These are phyloP conservation scores for Rhagoletis pomonella DNA, from an alignment of 1,140 invertebrate species.

Conservation along the genomic window DNA sequence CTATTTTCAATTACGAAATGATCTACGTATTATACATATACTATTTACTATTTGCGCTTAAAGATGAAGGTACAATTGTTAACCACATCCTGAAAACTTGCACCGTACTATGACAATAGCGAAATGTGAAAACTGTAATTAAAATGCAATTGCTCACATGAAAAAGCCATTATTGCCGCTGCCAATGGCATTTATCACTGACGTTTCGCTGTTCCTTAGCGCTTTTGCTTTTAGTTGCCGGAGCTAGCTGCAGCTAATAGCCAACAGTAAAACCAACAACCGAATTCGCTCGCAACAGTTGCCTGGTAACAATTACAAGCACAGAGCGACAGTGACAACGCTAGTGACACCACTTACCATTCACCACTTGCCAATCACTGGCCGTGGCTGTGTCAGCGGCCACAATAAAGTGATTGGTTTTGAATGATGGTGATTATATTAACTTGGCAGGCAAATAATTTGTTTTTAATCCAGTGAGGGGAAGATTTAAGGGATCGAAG, in stretches of 20 bases:
- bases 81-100: not conserved
- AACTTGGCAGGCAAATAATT: too few relatives aligned
- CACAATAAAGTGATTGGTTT: not conserved
- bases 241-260: not conserved
- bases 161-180: conserved; percentile 40
- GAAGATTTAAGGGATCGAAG: too few relatives aligned
- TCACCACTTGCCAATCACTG: conserved; percentile 40
- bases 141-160: conserved; percentile 40
- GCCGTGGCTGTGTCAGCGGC: not conserved
- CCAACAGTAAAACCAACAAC: not conserved
- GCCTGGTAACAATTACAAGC: not conserved
- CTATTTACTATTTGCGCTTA: too few relatives aligned
- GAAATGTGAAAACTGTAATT: conserved; percentile 38
- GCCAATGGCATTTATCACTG: conserved; percentile 37
- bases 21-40: too few relatives aligned
- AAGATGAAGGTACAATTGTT: too few relatives aligned
- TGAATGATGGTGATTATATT: too few relatives aligned
- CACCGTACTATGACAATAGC: not conserved
- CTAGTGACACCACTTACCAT: not conserved
- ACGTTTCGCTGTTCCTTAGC: not conserved
- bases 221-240: not conserved
- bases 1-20: too few relatives aligned
- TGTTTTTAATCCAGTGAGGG: too few relatives aligned
- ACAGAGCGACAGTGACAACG: not conserved
- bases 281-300: not conserved